Conservation (phyloP, 2,888 invertebrate species). For the Synergus gifuensis region DNA sequence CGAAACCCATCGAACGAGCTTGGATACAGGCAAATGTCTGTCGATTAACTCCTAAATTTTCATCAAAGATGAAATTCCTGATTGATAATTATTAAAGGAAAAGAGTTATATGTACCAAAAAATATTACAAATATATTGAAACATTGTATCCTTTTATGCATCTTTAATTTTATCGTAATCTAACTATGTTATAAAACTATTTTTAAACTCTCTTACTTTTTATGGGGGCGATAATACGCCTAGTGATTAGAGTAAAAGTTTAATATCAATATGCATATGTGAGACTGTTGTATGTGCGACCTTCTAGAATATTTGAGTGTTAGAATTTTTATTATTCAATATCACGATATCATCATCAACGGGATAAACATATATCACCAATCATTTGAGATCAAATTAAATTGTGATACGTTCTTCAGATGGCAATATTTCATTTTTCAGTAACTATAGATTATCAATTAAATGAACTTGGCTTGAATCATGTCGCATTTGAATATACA, state of each 20-base stretch:
- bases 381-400: background rate
- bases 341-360: background rate
- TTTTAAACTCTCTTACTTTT: too few relatives aligned
- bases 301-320: background rate
- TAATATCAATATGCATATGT: background rate
- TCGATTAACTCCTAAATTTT: conserved; percentile 14
- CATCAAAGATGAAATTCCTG: background rate
- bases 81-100: background rate
- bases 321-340: background rate
- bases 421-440: background rate
- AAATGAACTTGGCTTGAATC: background rate
- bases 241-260: background rate
- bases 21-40: background rate
- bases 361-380: background rate
- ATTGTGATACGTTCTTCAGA: background rate
- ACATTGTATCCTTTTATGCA: background rate
- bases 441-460: background rate
- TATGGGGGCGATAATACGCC: background rate
- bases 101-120: background rate
- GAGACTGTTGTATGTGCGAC: background rate
- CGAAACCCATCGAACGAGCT: conserved; percentile 2
- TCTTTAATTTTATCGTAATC: background rate
- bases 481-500: background rate
- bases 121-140: background rate
- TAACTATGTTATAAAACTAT: too few relatives aligned